Percentiles rank a stretch among this genome's conserved stretches.
phyloP scores from a whole-genome alignment of 2,113 vertebrate genomes.

The Labeo rohita region DNA sequence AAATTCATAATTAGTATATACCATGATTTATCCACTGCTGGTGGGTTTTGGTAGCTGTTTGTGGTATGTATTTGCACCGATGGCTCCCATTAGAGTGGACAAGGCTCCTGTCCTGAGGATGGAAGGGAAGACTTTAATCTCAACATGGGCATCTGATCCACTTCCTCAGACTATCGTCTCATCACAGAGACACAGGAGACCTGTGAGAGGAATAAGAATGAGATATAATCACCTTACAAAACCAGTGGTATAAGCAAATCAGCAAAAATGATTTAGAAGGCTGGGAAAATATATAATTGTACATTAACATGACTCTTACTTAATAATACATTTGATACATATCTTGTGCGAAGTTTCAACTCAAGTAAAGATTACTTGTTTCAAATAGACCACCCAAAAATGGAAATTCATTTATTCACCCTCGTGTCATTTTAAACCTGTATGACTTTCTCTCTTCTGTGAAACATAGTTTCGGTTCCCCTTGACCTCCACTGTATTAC shows the following conservation, averaged over 20 bases:
- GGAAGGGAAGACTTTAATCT: conserved; percentile 66
- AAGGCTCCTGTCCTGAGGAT: conserved; percentile 53
- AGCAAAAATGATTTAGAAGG: background rate
- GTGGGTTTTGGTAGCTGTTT: conserved; percentile 54
- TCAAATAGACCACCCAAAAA: background rate
- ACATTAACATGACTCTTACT: background rate
- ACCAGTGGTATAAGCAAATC: background rate
- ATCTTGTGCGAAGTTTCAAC: background rate
- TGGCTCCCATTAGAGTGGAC: conserved; percentile 76
- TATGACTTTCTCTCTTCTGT: too few relatives aligned
- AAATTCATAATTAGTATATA: background rate
- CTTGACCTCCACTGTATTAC: too few relatives aligned
- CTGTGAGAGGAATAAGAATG: conserved; percentile 64
- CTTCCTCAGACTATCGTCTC: conserved; percentile 66
- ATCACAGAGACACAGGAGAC: conserved; percentile 78
- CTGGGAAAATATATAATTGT: background rate
- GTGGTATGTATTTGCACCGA: conserved; percentile 71
- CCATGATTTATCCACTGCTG: background rate
- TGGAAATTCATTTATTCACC: too few relatives aligned
- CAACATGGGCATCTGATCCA: conserved; percentile 47
- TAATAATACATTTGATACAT: background rate
- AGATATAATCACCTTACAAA: conserved; percentile 28
- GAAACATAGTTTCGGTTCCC: too few relatives aligned
- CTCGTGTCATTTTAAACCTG: too few relatives aligned
- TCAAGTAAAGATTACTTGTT: background rate